A percentile compares a stretch with the other conserved stretches of the same genome.
Evolutionary conservation across 2,113 vertebrate species (phyloP).

Genomic region (Megaleporinus macrocephalus): DNA sequence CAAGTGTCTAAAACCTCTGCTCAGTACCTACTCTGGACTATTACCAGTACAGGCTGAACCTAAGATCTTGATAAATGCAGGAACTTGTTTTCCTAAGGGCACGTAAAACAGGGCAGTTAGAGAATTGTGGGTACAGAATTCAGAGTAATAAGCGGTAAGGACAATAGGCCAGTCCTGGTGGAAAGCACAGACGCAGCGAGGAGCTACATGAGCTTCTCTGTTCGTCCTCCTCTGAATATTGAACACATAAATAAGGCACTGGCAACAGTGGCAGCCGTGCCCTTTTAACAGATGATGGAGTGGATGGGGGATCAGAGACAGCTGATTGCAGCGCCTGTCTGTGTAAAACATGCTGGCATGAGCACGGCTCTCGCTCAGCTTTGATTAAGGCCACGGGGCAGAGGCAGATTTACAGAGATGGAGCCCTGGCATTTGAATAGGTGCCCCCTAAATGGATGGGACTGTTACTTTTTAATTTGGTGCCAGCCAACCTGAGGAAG

Average conservation of each 20-base stretch:
- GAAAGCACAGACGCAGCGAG: neutral
- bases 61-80: neutral
- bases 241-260: constrained; percentile 22
- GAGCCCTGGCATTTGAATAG: constrained; percentile 40
- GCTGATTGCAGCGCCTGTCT: constrained; percentile 51
- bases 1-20: too few species aligned
- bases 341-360: constrained; percentile 50
- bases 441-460: constrained; percentile 31
- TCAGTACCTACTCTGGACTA: neutral
- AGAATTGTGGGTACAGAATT: neutral
- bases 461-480: constrained; percentile 40
- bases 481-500: constrained; percentile 68
- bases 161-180: neutral
- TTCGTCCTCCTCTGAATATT: constrained; percentile 34
- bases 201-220: neutral
- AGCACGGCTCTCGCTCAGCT: constrained; percentile 53
- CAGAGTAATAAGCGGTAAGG: neutral
- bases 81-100: neutral
- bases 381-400: constrained; percentile 55
- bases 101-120: neutral
- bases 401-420: constrained; percentile 46
- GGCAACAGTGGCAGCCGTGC: constrained; percentile 15
- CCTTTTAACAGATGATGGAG: constrained; percentile 36
- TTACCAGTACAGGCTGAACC: neutral
- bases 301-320: constrained; percentile 7